Conservation (phyloP, 1,140 invertebrate species). For the Leptestheria dahalacensis region DNA sequence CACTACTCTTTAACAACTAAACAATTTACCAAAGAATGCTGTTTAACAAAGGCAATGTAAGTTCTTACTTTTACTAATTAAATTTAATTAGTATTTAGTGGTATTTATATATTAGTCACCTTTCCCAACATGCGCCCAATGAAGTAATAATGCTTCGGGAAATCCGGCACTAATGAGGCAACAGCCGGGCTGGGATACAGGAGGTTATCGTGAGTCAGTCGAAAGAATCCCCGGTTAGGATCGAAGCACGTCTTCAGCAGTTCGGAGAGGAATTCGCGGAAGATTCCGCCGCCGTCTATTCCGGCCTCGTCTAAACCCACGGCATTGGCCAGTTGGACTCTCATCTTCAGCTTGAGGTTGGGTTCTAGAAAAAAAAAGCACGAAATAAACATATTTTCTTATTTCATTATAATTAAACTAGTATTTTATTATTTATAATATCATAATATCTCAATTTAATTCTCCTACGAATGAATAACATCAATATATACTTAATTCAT, state of each 20-base stretch:
- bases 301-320: constrained; percentile 85
- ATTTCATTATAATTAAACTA: too few species aligned
- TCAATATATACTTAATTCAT: neutral
- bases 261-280: constrained; percentile 77
- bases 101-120: too few species aligned
- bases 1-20: too few species aligned
- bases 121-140: constrained; percentile 90
- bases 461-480: too few species aligned
- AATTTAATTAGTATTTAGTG: too few species aligned
- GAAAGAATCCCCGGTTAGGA: constrained; percentile 88
- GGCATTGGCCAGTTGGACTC: constrained; percentile 77
- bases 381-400: too few species aligned
- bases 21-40: too few species aligned
- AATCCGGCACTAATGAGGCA: constrained; percentile 64
- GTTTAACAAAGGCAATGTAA: too few species aligned
- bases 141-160: constrained; percentile 83
- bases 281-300: constrained; percentile 88
- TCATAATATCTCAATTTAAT: too few species aligned
- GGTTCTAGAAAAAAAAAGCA: constrained; percentile 44
- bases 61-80: too few species aligned
- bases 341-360: constrained; percentile 64
- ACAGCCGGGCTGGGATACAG: constrained; percentile 92
- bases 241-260: constrained; percentile 89
- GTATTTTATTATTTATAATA: too few species aligned
- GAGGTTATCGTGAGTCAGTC: constrained; percentile 77